Evolutionary conservation across 2,888 invertebrate genomes (phyloP).

Genomic region (Heliconius cydno): DNA sequence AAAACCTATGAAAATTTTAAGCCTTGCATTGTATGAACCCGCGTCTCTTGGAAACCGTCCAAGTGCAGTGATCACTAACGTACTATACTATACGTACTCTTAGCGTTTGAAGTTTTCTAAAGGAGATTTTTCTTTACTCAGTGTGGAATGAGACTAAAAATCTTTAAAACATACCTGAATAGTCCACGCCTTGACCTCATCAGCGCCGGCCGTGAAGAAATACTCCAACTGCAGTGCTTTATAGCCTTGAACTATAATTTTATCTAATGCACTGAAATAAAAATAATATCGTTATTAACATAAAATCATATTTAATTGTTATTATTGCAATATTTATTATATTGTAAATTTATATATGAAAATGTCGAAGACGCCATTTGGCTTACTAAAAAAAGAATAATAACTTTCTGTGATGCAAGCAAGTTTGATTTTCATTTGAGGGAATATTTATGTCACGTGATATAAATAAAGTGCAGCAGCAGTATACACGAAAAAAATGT

Average conservation of each 20-base stretch:
- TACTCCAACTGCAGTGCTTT: conserved; percentile 97
- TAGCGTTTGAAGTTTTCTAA: no score
- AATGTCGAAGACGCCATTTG: background rate
- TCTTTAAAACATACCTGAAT: conserved; percentile 88
- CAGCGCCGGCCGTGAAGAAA: conserved; percentile 98
- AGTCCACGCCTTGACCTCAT: conserved; percentile 99
- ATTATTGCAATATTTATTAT: background rate
- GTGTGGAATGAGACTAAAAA: background rate
- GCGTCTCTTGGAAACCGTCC: no score
- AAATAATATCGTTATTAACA: conserved; percentile 7
- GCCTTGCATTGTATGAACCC: no score
- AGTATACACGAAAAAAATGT: no score
- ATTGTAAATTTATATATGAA: background rate
- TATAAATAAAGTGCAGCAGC: no score
- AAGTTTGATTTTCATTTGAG: no score
- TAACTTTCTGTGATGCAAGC: no score
- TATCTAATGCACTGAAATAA: conserved; percentile 91
- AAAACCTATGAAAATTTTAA: no score
- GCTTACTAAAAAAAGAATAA: no score
- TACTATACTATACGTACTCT: no score
- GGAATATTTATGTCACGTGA: no score
- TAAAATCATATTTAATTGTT: background rate
- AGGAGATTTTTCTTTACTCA: background rate
- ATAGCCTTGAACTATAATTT: conserved; percentile 98
- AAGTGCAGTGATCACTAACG: no score